phyloP scores from a whole-genome alignment of 2,113 vertebrate genomes.

The Geococcyx californianus region DNA sequence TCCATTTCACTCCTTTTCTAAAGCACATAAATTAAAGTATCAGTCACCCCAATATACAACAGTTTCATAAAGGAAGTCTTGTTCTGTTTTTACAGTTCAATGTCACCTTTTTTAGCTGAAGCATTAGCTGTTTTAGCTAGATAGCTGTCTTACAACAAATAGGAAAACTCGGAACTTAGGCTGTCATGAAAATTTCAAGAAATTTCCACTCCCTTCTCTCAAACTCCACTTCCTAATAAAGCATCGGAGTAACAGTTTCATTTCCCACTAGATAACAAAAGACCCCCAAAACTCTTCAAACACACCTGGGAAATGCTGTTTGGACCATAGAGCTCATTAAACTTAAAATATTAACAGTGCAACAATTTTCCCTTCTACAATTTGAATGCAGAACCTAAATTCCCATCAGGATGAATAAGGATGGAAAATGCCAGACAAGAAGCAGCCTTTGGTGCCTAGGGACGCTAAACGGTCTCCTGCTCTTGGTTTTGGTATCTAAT shows the following conservation, averaged over 20 bases:
- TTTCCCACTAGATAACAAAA: not conserved
- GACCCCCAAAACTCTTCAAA: not conserved
- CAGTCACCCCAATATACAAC: constrained; percentile 14
- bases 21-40: constrained; percentile 51
- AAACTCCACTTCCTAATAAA: constrained; percentile 14
- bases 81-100: constrained; percentile 11
- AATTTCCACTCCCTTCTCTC: not conserved
- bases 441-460: not conserved
- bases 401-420: not conserved
- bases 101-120: constrained; percentile 9
- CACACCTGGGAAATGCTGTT: not conserved
- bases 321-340: not conserved
- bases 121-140: not conserved
- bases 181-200: not conserved
- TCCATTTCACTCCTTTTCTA: constrained; percentile 41
- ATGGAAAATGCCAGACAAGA: fast-evolving
- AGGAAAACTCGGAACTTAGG: not conserved
- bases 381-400: not conserved
- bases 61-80: not conserved
- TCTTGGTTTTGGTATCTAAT: not conserved
- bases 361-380: not conserved
- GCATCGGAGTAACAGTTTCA: not conserved
- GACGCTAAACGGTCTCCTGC: not conserved
- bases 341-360: not conserved
- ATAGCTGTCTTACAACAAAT: not conserved